Conservation (phyloP, 2,113 vertebrate genomes). For the Zapornia atra region DNA sequence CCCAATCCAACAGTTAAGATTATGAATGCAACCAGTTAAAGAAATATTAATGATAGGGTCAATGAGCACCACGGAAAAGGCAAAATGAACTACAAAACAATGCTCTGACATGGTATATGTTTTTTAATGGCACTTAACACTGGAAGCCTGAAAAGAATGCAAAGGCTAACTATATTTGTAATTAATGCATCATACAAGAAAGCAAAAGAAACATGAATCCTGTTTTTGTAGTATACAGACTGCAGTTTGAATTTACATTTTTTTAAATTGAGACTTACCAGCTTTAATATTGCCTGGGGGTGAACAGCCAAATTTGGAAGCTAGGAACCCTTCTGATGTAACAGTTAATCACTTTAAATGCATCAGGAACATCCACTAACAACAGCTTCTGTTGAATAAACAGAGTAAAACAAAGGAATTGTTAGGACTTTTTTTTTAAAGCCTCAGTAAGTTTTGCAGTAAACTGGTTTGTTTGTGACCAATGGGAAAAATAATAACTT, state of each 20-base stretch:
- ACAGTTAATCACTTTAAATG: constrained; percentile 37
- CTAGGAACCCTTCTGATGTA: constrained; percentile 17
- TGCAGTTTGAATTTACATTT: constrained; percentile 32
- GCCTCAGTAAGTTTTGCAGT: neutral
- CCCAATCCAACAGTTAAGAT: neutral
- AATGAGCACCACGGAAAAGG: neutral
- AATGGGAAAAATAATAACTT: neutral
- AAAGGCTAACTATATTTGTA: neutral
- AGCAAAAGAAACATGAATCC: neutral
- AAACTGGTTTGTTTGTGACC: neutral
- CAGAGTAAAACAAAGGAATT: neutral
- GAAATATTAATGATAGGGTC: neutral
- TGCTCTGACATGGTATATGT: neutral
- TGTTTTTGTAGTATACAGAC: neutral
- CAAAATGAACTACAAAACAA: constrained; percentile 1
- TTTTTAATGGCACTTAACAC: neutral
- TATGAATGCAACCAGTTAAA: constrained; percentile 15
- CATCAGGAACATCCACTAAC: neutral
- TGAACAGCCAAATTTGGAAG: constrained; percentile 24
- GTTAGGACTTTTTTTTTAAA: neutral
- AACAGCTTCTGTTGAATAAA: constrained; percentile 24
- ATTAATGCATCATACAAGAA: constrained; percentile 27
- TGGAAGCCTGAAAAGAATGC: neutral
- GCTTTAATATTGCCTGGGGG: neutral
- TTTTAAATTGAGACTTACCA: constrained; percentile 18